These are phyloP conservation scores for Patiria pectinifera DNA, from an alignment of 53 echinoderm and acorn worm genomes.

Conservation along the genomic window DNA sequence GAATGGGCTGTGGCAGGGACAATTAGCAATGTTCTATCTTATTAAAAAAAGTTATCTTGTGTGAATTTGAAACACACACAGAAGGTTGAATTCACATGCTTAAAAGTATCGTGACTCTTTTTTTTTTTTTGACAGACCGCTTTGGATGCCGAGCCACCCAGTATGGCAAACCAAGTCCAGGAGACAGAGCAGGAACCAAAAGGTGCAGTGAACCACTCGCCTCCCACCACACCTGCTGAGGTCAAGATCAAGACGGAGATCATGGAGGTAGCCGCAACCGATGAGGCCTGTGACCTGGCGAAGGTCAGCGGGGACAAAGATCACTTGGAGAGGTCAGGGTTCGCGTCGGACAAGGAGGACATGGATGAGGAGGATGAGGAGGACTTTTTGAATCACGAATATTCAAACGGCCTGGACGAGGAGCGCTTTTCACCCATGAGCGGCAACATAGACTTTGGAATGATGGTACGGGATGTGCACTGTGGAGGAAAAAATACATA, in stretches of 20 bases:
- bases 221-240: not conserved
- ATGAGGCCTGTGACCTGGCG: not conserved
- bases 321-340: slow-evolving; percentile 6
- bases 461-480: slow-evolving; percentile 1
- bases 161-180: slow-evolving; percentile 21
- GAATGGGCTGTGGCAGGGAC: too few species aligned
- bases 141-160: slow-evolving; percentile 22
- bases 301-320: not conserved
- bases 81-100: not conserved
- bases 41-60: too few species aligned
- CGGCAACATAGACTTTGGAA: slow-evolving; percentile 44
- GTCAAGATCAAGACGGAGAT: slow-evolving; percentile 40
- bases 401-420: slow-evolving; percentile 34
- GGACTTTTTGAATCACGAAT: slow-evolving; percentile 38
- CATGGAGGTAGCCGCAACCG: not conserved
- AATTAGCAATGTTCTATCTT: too few species aligned
- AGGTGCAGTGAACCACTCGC: not conserved
- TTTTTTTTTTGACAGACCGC: not conserved
- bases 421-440: slow-evolving; percentile 47
- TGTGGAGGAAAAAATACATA: not conserved
- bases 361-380: slow-evolving; percentile 56
- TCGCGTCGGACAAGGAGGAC: slow-evolving; percentile 45
- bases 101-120: not conserved
- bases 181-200: not conserved
- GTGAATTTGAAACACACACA: too few species aligned